These are phyloP conservation scores for Agrotis exclamationis DNA, from an alignment of 2,888 invertebrate genomes.

Conservation along the genomic window DNA sequence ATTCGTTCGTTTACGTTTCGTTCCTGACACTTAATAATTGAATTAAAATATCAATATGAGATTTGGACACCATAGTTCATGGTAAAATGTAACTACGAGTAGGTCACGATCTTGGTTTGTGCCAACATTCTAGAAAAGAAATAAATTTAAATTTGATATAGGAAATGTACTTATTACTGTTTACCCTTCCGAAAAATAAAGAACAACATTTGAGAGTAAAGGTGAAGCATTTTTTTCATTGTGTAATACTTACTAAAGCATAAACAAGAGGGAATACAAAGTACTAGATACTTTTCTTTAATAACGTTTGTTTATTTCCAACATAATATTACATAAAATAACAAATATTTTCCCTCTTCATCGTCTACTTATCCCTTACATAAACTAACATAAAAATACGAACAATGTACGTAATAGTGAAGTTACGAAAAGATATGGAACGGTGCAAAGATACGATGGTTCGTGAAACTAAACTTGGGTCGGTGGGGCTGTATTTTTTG, in stretches of 20 bases:
- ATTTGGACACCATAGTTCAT: too few relatives aligned
- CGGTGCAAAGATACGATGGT: constrained; percentile 25
- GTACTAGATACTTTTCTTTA: background rate
- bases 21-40: too few relatives aligned
- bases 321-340: background rate
- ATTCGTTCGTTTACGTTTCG: too few relatives aligned
- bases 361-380: constrained; percentile 29
- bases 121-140: too few relatives aligned
- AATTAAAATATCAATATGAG: too few relatives aligned
- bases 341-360: constrained; percentile 11
- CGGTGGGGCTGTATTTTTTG: constrained; percentile 41
- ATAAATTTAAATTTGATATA: too few relatives aligned
- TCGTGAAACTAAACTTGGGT: constrained; percentile 20
- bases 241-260: background rate
- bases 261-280: background rate
- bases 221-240: background rate
- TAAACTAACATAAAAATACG: constrained; percentile 33
- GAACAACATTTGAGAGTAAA: background rate
- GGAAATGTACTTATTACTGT: background rate
- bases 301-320: background rate
- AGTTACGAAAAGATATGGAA: constrained; percentile 35
- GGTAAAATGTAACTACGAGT: too few relatives aligned
- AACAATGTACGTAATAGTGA: constrained; percentile 33
- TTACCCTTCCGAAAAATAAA: background rate
- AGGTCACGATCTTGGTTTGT: too few relatives aligned